Base-by-base conservation (phyloP, 1,140 invertebrate species). In the Orussus abietinus region DNA sequence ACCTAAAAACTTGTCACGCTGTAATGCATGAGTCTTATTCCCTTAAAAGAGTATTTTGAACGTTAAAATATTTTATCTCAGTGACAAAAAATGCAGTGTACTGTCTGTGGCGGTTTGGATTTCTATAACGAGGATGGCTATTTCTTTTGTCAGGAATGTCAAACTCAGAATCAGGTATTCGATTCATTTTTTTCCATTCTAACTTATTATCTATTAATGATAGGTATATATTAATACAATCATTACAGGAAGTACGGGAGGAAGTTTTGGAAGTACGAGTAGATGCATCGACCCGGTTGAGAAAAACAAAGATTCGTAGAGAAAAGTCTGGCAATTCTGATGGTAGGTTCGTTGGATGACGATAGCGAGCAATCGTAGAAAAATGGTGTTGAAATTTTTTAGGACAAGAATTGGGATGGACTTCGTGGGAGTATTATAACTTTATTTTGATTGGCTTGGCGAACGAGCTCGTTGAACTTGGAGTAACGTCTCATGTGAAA, bases 381-480 rank as follows among this genome's bases (percentile, higher is more conserved):
- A 19, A 42, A 35, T 37, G 20, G 18, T 28, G 37, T 22, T 36
- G 42, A 32, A 45, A 22, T 38, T 35, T 49, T 45, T 19, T 28
- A 63, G 53, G 36, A 31, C 45, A 59, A 49, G 52, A 39, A 35
- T 17, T 61, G 14, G 71, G 77, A 22, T 71, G 80, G 49, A 84
- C 81, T 1, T 75, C 77, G 7, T 83, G 80, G 80, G 81, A 84
- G 64, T 70, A 77, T 10, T 82, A 80, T 47, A 86, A 85, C 68
- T 77, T 79, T 44, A 73, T 81, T 19, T 54, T 86, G 10, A 69
- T 77, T 20, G 80, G 78, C 7, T 59, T 84, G 35, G 67, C 77
- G 0, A 71, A 84, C 47, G 79, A 84, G 56, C 53, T 84, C 2
- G 72, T 82, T 1, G 49, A 71, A 11, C 62, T 82, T 34, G 82